phyloP scores from a whole-genome alignment of 1,140 invertebrate genomes.

The Lasaia peninsularis region DNA sequence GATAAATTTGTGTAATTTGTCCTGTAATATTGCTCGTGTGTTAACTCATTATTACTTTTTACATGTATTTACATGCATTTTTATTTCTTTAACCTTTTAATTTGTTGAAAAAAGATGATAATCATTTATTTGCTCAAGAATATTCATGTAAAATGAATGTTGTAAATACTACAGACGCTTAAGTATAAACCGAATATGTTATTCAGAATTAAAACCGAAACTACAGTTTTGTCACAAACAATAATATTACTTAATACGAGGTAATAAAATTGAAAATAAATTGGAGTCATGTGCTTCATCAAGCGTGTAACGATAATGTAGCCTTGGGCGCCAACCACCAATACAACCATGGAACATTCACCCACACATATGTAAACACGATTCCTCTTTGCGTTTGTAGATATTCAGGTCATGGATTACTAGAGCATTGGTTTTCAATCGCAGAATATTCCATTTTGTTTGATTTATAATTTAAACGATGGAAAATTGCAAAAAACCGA shows the following conservation, averaged over 20 bases:
- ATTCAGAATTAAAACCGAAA: neutral
- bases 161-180: neutral
- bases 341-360: neutral
- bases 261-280: slow-evolving; percentile 3
- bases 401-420: slow-evolving; percentile 8
- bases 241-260: neutral
- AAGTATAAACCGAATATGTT: neutral
- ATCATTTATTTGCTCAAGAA: no score
- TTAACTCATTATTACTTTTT: no score
- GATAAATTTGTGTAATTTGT: no score
- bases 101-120: no score
- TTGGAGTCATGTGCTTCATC: neutral
- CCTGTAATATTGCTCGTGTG: no score
- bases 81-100: no score
- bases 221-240: neutral
- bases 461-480: no score
- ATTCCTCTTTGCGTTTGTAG: neutral
- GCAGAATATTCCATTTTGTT: no score
- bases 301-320: neutral
- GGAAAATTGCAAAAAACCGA: no score
- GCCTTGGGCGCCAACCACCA: neutral
- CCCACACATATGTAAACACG: neutral
- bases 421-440: slow-evolving; percentile 2
- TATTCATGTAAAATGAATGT: neutral
- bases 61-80: no score